Conservation (phyloP, 2,888 invertebrate species). For the Hemistola chrysoprasaria region DNA sequence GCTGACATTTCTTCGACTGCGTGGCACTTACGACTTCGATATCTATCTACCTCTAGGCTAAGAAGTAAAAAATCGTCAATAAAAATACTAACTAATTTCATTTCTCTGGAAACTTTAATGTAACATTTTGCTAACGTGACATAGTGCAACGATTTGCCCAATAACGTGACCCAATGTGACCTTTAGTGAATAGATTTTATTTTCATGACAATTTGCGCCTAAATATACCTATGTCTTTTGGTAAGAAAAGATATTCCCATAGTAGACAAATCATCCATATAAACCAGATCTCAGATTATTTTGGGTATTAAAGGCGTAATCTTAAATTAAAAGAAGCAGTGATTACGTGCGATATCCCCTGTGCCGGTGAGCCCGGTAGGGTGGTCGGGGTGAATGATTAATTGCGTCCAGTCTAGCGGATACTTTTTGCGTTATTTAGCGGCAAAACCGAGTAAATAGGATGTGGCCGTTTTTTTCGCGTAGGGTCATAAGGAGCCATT, state of each 20-base stretch:
- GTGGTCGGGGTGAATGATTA: conserved; percentile 53
- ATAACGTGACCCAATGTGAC: no score
- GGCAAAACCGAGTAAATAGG: conserved; percentile 57
- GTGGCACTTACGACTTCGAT: no score
- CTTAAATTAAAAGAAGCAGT: conserved; percentile 52
- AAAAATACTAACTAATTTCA: no score
- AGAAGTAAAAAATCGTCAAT: no score
- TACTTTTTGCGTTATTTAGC: conserved; percentile 71
- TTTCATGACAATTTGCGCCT: no score
- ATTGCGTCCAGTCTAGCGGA: conserved; percentile 49
- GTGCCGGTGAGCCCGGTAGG: conserved; percentile 5
- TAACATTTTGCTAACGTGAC: conserved; percentile 29
- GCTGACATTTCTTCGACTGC: no score
- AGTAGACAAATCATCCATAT: conserved; percentile 11
- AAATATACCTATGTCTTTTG: no score
- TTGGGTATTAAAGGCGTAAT: conserved; percentile 36
- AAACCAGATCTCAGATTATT: conserved; percentile 31
- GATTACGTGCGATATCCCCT: conserved; percentile 47
- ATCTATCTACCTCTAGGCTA: no score
- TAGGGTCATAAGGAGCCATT: conserved; percentile 63
- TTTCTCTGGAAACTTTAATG: no score
- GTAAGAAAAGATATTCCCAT: conserved; percentile 2
- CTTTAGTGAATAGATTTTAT: no score
- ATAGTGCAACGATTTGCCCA: no score
- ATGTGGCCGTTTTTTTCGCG: conserved; percentile 43